These are phyloP conservation scores for Isichthys henryi DNA, from an alignment of 2,113 vertebrate species.

Conservation along the genomic window DNA sequence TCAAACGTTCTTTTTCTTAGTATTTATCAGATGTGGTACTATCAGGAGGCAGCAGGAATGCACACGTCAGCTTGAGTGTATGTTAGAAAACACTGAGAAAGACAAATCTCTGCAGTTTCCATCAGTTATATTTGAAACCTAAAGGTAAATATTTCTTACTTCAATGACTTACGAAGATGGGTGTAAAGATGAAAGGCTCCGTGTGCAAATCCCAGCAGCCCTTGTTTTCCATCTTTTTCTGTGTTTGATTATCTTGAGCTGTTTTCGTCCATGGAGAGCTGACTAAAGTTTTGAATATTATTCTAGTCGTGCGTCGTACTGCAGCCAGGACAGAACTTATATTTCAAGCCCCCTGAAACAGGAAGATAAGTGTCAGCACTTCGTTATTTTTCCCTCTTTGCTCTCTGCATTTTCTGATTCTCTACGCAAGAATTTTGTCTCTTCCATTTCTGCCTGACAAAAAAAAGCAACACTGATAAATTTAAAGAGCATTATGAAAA, in stretches of 20 bases:
- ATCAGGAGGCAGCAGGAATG: neutral
- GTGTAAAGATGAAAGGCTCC: neutral
- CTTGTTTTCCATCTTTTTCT: neutral
- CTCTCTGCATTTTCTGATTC: neutral
- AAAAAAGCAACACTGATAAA: neutral
- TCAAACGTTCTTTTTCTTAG: neutral
- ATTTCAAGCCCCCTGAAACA: neutral
- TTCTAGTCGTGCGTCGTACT: neutral
- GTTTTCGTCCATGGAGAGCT: neutral
- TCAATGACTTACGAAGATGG: neutral
- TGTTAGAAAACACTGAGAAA: neutral
- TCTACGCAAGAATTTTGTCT: neutral
- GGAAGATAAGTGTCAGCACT: neutral
- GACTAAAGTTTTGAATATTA: neutral
- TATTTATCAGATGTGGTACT: neutral
- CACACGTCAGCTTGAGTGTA: neutral
- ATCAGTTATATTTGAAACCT: neutral
- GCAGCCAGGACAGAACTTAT: neutral
- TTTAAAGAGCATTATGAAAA: neutral
- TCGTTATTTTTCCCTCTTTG: neutral
- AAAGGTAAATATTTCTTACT: neutral
- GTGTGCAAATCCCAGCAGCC: neutral
- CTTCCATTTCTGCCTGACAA: neutral
- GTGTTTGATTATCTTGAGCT: neutral
- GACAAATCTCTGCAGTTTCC: neutral